Conservation (phyloP, 2,113 vertebrate species). For the Saimiri boliviensis region DNA sequence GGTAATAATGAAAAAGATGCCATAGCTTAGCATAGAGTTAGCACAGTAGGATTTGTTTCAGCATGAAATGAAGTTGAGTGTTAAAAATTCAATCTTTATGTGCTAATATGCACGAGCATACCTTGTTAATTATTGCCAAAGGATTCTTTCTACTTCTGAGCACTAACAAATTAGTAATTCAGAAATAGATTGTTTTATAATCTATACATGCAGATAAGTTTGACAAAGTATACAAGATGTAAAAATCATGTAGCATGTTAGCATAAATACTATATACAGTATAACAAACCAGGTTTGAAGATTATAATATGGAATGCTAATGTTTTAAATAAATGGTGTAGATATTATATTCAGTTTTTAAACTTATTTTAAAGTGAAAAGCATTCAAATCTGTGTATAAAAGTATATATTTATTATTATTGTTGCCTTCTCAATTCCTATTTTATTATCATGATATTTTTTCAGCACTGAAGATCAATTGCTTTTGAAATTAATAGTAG, state of each 20-base stretch:
- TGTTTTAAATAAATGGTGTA: not conserved
- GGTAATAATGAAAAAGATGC: conserved; percentile 87
- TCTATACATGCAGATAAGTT: conserved; percentile 78
- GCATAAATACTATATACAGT: not conserved
- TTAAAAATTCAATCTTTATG: conserved; percentile 88
- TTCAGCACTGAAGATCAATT: not conserved
- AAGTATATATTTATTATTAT: not conserved
- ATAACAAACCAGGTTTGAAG: not conserved
- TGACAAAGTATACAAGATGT: conserved; percentile 81
- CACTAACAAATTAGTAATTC: conserved; percentile 82
- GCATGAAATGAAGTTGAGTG: conserved; percentile 84
- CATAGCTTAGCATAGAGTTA: conserved; percentile 86
- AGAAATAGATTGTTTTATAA: conserved; percentile 80
- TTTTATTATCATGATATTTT: not conserved
- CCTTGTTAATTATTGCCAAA: conserved; percentile 88
- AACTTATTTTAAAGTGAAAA: conserved; percentile 31
- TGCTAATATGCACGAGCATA: conserved; percentile 85
- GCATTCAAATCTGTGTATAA: not conserved
- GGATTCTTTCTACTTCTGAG: conserved; percentile 82
- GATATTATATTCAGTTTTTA: not conserved
- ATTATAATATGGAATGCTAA: not conserved
- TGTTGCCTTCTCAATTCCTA: not conserved
- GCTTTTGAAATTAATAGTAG: not conserved
- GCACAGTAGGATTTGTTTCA: conserved; percentile 85
- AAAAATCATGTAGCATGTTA: conserved; percentile 33